phyloP scores from a whole-genome alignment of 2,888 invertebrate genomes.

The Drosophila parthenogenetica region DNA sequence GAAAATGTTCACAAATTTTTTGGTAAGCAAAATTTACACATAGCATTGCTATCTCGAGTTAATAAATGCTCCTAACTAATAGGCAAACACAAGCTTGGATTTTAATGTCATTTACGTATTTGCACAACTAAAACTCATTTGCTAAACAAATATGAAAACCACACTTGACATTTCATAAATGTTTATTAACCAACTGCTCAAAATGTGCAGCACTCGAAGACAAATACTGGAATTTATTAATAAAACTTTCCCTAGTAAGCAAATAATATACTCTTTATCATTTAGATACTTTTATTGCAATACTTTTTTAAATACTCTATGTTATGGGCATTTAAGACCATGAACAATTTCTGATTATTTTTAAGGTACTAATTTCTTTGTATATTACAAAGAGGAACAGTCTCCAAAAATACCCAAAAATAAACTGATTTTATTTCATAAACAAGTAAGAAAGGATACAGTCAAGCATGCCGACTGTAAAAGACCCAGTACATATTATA shows the following conservation, averaged over 20 bases:
- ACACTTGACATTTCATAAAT: conserved; percentile 25
- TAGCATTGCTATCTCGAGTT: conserved; percentile 39
- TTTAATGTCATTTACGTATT: conserved; percentile 25
- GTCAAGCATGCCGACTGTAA: no score
- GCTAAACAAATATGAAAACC: conserved; percentile 23
- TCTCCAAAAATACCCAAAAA: no score
- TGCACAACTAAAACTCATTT: conserved; percentile 51
- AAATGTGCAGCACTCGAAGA: conserved; percentile 1
- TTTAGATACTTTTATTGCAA: neutral
- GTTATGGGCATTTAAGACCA: neutral
- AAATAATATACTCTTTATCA: neutral
- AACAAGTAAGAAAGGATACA: no score
- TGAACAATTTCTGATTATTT: neutral
- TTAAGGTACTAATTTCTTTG: no score
- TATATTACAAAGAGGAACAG: no score
- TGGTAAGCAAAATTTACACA: conserved; percentile 41
- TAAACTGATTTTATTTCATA: no score
- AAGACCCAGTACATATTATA: no score
- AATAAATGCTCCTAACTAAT: conserved; percentile 45
- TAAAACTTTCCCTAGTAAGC: conserved; percentile 9
- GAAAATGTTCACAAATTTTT: conserved; percentile 4
- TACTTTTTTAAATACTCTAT: neutral
- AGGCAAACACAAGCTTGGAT: conserved; percentile 32
- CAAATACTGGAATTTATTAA: neutral
- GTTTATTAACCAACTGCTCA: conserved; percentile 31